These are phyloP conservation scores for Nestor notabilis DNA, from an alignment of 2,113 vertebrate species.

Conservation along the genomic window DNA sequence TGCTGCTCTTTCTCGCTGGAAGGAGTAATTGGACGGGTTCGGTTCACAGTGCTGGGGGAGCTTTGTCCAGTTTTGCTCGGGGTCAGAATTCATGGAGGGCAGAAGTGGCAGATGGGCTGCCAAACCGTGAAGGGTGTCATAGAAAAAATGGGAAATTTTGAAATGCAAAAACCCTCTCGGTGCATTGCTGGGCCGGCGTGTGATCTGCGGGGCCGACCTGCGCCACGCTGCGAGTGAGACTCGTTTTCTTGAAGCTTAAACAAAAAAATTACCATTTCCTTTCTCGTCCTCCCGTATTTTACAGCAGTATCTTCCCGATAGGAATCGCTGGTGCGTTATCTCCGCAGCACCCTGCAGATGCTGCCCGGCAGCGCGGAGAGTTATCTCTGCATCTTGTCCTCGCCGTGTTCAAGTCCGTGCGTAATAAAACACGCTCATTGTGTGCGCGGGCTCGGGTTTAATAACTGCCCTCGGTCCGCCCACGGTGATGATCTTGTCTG, in stretches of 20 bases:
- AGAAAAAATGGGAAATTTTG: not conserved
- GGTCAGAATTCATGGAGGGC: not conserved
- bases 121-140: not conserved
- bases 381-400: not conserved
- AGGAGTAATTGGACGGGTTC: constrained; percentile 30
- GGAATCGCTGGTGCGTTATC: not conserved
- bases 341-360: not conserved
- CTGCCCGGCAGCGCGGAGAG: not conserved
- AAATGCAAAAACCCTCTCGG: not conserved
- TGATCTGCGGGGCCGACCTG: not conserved
- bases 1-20: not conserved
- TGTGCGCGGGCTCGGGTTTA: constrained; percentile 12
- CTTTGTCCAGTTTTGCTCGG: not conserved
- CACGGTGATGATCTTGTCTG: not conserved
- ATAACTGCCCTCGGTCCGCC: constrained; percentile 26
- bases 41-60: not conserved
- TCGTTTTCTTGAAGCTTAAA: not conserved
- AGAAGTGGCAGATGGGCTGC: not conserved
- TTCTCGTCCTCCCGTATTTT: not conserved
- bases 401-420: not conserved
- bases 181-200: not conserved
- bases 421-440: constrained; percentile 33
- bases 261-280: not conserved
- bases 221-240: not conserved
- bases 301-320: not conserved